Evolutionary conservation across 2,797 vertebrate genomes (phyloP), one percentile per base, ranked within the genome.

Genomic region (Brotula barbata): DNA sequence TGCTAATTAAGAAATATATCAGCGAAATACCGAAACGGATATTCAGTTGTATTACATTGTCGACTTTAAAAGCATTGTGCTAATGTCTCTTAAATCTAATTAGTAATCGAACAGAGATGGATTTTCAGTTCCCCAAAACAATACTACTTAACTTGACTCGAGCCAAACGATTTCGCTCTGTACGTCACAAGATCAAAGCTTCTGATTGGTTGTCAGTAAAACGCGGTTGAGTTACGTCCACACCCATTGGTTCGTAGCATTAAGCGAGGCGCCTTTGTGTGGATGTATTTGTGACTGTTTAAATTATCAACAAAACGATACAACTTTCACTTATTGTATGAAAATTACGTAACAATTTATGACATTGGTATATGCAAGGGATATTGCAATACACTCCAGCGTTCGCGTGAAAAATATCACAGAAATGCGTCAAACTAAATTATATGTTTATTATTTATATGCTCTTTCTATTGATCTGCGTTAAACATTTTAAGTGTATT

Each of bases 171-270:
- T 59, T 69, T 71, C 80, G 71, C 78, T 79, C 52, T 66, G 71
- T 57, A 46, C 50, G 0, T 3, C 0, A 3, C 12, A 81, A 54
- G 72, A 56, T 36, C 64, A 10, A n/a, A 0, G 47, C 16, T 8
- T 73, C 53, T 68, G 74, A 87, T 89, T 91, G 84, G 89, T 31
- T 39, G 16, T 17, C 1, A 3, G 17, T 7, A 0, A 2, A 1
- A 1, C 3, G 0, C 2, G 0, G 0, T 3, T 41, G 12, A 88
- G 85, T 84, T 87, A 81, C 1, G 28, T 7, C 11, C 10, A 16
- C 13, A 0, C 0, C 46, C 7, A 90, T 90, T 90, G 87, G 87
- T 0, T 19, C n/a, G 7, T 2, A 1, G 14, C 1, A 1, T 1
- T 0, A 4, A 6, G 25, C 49, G 58, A 17, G 15, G 1, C 5